Evolutionary conservation across 1,140 invertebrate species (phyloP), one percentile per base, ranked within the genome.

Genomic region (Battus philenor): DNA sequence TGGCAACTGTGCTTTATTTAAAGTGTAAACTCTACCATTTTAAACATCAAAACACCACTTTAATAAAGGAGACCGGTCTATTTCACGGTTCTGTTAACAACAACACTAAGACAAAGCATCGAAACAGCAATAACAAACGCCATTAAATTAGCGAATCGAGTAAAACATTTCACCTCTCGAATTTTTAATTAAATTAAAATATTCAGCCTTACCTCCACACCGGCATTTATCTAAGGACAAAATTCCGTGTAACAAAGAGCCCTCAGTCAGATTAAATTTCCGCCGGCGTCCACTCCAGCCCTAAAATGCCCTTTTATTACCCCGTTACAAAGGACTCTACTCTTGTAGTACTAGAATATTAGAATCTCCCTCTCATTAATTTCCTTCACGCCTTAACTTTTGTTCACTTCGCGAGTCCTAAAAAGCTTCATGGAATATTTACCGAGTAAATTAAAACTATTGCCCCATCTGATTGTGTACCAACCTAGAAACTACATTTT

Each of bases 261-360:
- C 65, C 60, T 70, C 51, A 58, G 57, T 64, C 59, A 70, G 76
- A 83, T 83, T 78, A 80, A 83, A 83, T 83, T 77, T 83, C 79
- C 76, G 68, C 52, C 59, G 61, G 63, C 50, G 74, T 77, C 79
- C 74, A 83, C 79, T 80, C 50, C 54, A 65, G 65, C 50, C 61
- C 68, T 70, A 79, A 68, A 70, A 76, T 69, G 65, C 65, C 67
- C 65, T 78, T n/a, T 80, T 80, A 80, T 76, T 76, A 73, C 69
- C 68, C 62, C 54, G 59, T 72, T 73, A 75, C 68, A 78, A 83
- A 79, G 64, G 72, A 54, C 54, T 54, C 45, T 41, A 45, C 27
- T 50, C 53, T 33, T 54, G 43, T 44, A 51, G 55, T 56, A 65
- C 74, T 78, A 73, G 59, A 73, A 70, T 76, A 74, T 79, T 78